Percentiles rank a stretch among this genome's conserved stretches.
Evolutionary conservation across 2,113 vertebrate genomes (phyloP).

Genomic region (Propithecus coquereli): DNA sequence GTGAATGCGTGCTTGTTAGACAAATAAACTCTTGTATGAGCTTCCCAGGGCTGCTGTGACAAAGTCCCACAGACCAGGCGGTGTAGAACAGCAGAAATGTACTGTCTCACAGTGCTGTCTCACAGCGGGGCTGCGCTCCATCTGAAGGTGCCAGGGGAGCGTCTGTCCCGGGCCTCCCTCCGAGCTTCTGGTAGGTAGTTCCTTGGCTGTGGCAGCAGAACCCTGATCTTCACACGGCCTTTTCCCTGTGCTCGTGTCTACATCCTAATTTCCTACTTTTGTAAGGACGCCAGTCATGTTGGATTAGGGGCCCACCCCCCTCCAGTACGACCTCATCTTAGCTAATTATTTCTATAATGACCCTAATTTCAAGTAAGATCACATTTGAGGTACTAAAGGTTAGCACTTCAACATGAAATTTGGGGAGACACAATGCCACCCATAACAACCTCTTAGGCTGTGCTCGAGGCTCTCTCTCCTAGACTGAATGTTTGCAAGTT

Average conservation of each 20-base stretch:
- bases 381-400: not conserved
- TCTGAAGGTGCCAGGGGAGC: not conserved
- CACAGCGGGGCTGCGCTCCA: rapidly evolving
- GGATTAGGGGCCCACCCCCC: not conserved
- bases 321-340: not conserved
- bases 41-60: not conserved
- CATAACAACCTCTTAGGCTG: not conserved
- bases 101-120: not conserved
- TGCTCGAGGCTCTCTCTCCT: not conserved
- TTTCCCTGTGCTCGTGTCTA: not conserved
- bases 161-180: not conserved
- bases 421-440: not conserved
- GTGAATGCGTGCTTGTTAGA: not conserved
- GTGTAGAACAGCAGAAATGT: too few species aligned
- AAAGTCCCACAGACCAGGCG: too few species aligned
- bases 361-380: not conserved
- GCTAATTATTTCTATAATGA: not conserved
- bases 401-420: not conserved
- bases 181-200: not conserved
- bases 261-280: not conserved
- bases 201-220: not conserved
- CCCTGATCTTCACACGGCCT: rapidly evolving
- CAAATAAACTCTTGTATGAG: rapidly evolving
- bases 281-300: not conserved
- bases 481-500: not conserved